Base-by-base conservation (phyloP, 2,113 vertebrate species). In the Trachemys scripta region DNA sequence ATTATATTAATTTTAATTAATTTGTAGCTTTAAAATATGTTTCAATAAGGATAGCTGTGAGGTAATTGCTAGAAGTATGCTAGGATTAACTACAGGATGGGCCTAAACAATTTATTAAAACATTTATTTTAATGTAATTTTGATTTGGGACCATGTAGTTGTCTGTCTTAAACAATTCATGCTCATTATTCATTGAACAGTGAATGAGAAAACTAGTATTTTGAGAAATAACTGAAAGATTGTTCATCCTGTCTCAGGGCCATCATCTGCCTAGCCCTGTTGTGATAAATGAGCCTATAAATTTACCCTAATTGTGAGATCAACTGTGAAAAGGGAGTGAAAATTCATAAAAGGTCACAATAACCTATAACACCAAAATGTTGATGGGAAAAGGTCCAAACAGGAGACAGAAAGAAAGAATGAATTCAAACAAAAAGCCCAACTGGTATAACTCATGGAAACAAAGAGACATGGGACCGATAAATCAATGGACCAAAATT, bases 11-110 rank as follows among this genome's bases (percentile, higher is more conserved):
- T 92, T 80, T 95, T 57, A 38, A 47, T 86, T 93, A 69, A 69
- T 69, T 85, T 90, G 22, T 51, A 65, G 10, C 84, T 90, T 93
- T 59, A 90, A 91, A 86, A 86, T 56, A 76, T 25, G 19, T 72
- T 88, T 93, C 81, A 90, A 5, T 16, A 49, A 42, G 22, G 57
- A 4, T 79, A 47, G 11, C 86, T 89, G 35, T 69, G 9, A 24
- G 51, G n/a, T 57, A 29, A 17, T 82, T 45, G 12, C 6, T 50
- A 27, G 49, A 16, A 53, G 47, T 12, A 45, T 5, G 4, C 29
- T 13, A 88, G 31, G 29, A 87, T 45, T 90, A 81, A 57, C 29
- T 31, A 17, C 31, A 50, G 81, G 35, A 85, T 22, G 72, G 6
- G 25, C 5, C 14, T 0, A 2, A 27, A 19, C 19, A 93, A 51